These are phyloP conservation scores for Epinotia bilunana DNA, from an alignment of 2,888 invertebrate genomes.

Conservation along the genomic window DNA sequence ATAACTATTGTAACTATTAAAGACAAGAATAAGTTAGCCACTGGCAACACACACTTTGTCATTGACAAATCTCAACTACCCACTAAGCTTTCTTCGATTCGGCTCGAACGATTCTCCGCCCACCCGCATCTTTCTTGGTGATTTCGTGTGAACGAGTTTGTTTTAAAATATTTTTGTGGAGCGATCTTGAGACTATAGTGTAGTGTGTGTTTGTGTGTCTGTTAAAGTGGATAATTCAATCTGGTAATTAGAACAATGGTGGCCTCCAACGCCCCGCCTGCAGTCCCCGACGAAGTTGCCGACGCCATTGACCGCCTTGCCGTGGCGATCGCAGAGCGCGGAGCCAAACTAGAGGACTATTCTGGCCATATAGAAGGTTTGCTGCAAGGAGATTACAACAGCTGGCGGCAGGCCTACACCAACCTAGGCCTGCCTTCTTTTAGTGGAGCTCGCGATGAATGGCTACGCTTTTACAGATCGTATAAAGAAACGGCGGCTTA, in stretches of 20 bases:
- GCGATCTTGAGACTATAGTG: too few relatives aligned
- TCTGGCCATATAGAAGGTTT: background rate
- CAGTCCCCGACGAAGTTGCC: background rate
- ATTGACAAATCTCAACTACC: too few relatives aligned
- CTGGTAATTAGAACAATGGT: background rate
- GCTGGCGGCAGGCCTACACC: background rate
- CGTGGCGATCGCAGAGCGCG: background rate
- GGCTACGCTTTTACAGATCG: background rate
- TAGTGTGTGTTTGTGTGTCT: too few relatives aligned
- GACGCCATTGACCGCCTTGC: background rate
- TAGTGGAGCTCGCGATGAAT: background rate
- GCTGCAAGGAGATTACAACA: background rate
- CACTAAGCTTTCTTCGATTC: too few relatives aligned
- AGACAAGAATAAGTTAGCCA: too few relatives aligned
- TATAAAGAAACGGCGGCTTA: background rate
- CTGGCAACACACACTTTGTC: too few relatives aligned
- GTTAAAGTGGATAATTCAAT: too few relatives aligned
- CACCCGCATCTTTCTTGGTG: too few relatives aligned
- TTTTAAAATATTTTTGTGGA: too few relatives aligned
- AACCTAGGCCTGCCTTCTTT: background rate
- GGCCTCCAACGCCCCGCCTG: background rate
- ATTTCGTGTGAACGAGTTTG: too few relatives aligned
- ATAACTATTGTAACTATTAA: too few relatives aligned
- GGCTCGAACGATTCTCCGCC: too few relatives aligned
- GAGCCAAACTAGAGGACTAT: background rate